A percentile compares a stretch with the other conserved stretches of the same genome.
Evolutionary conservation across 1,140 invertebrate species (phyloP).

Genomic region (Pantala flavescens): DNA sequence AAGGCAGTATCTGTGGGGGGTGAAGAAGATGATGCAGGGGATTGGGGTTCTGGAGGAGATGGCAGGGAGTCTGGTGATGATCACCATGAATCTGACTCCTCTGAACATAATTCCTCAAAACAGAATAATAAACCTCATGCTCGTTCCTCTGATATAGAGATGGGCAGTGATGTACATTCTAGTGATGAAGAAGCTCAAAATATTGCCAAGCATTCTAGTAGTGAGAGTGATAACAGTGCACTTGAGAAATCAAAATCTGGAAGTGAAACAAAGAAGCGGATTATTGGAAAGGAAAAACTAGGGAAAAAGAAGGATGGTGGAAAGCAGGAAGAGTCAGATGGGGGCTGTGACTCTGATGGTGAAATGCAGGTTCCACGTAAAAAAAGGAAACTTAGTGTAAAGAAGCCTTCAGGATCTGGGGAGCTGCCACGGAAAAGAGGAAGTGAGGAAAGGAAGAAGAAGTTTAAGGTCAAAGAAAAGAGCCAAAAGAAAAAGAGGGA

Average conservation of each 20-base stretch:
- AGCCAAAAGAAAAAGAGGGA: constrained; percentile 10
- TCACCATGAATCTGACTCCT: neutral
- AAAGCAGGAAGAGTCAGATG: neutral
- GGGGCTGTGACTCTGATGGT: neutral
- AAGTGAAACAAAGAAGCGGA: neutral
- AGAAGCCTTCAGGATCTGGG: neutral
- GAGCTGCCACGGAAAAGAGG: constrained; percentile 15
- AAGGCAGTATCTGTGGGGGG: constrained; percentile 12
- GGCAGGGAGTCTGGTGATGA: neutral
- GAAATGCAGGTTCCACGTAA: constrained; percentile 15
- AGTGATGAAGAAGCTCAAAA: neutral
- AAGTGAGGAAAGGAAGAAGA: constrained; percentile 8
- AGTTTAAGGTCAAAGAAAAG: neutral
- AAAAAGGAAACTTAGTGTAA: constrained; percentile 12
- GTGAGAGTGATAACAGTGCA: neutral
- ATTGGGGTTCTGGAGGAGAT: neutral
- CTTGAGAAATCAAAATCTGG: neutral
- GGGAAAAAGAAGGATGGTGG: constrained; percentile 12
- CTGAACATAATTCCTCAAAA: neutral
- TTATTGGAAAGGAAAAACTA: constrained; percentile 13
- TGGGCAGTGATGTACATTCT: neutral
- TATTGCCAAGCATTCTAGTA: neutral
- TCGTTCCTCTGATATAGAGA: neutral
- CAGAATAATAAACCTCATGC: neutral
- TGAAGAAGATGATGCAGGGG: neutral